These are phyloP conservation scores for Vannuccia rotundouncinata DNA, from an alignment of 2,888 invertebrate species.

Conservation along the genomic window DNA sequence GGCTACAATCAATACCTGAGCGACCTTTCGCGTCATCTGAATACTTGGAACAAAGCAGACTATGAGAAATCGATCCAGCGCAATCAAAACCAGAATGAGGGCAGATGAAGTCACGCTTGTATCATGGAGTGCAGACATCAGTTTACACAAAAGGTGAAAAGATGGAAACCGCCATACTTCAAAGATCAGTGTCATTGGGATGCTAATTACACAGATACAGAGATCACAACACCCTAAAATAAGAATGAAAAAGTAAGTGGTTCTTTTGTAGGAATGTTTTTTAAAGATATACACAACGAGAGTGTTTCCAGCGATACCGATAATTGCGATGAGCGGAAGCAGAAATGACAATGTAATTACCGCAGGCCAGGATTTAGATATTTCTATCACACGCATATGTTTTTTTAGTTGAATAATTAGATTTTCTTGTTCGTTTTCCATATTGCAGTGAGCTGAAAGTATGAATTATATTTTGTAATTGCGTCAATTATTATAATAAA, in stretches of 20 bases:
- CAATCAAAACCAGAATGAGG: neutral
- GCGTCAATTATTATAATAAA: too few species aligned
- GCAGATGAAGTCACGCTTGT: neutral
- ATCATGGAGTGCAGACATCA: neutral
- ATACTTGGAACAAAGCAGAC: neutral
- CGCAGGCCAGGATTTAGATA: neutral
- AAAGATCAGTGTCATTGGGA: neutral
- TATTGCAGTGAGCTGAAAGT: too few species aligned
- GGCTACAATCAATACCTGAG: neutral
- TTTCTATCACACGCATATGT: neutral
- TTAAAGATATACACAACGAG: neutral
- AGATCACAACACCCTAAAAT: neutral
- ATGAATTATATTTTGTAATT: too few species aligned
- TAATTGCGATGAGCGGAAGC: neutral
- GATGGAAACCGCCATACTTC: neutral
- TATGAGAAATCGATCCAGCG: neutral
- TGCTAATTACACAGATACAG: neutral
- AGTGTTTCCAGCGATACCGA: neutral
- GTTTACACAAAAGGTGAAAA: neutral
- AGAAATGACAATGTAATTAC: neutral
- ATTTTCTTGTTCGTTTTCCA: neutral
- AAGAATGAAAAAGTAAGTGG: neutral
- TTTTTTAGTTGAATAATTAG: neutral
- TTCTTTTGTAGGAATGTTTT: neutral
- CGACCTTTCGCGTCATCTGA: neutral